Conservation (phyloP, 2,888 invertebrate genomes). For the Synanthedon myopaeformis region DNA sequence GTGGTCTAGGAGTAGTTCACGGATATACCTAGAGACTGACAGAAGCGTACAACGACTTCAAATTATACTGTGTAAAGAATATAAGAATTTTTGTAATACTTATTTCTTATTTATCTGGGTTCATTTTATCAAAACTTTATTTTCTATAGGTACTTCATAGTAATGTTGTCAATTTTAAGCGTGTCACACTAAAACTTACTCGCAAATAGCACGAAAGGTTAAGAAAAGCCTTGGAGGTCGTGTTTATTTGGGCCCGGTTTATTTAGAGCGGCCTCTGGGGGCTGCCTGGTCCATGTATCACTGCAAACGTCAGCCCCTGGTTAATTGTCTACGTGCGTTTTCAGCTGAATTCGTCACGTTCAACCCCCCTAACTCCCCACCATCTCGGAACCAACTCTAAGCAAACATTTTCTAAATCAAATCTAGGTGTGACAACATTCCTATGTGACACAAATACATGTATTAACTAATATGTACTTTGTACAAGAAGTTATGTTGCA, state of each 20-base stretch:
- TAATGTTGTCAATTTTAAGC: too few species aligned
- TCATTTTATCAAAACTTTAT: too few species aligned
- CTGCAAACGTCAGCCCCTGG: slow-evolving; percentile 49
- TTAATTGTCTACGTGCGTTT: slow-evolving; percentile 64
- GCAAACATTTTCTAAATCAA: neutral
- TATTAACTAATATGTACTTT: too few species aligned
- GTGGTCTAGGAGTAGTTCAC: too few species aligned
- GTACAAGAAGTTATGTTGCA: too few species aligned
- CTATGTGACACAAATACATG: too few species aligned
- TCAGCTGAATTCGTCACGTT: slow-evolving; percentile 53
- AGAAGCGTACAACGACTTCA: too few species aligned
- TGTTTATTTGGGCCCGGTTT: slow-evolving; percentile 44
- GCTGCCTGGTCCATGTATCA: slow-evolving; percentile 39
- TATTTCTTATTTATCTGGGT: too few species aligned
- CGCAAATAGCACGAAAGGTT: slow-evolving; percentile 19
- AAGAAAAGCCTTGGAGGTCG: slow-evolving; percentile 27
- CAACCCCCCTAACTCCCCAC: slow-evolving; percentile 7
- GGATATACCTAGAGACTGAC: too few species aligned
- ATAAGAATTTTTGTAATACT: too few species aligned
- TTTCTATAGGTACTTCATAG: too few species aligned
- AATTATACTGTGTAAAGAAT: too few species aligned
- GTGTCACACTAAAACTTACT: neutral
- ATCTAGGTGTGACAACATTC: neutral
- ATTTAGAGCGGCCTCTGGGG: slow-evolving; percentile 29
- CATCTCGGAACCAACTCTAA: neutral